These are phyloP conservation scores for Arizona elegans DNA, from an alignment of 2,113 vertebrate genomes.

Conservation along the genomic window DNA sequence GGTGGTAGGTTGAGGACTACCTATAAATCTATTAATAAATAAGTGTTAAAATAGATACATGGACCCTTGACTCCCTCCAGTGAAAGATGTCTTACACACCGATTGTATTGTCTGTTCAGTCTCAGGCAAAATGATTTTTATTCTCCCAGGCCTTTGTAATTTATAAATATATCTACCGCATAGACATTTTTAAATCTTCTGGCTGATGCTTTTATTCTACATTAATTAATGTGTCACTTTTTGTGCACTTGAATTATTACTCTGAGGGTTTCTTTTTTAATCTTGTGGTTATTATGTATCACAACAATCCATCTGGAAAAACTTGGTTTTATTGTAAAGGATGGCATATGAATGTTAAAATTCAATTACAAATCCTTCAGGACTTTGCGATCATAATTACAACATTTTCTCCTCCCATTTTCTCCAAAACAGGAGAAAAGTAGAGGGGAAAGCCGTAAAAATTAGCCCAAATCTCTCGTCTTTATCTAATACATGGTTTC, in stretches of 20 bases:
- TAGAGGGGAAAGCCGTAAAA: neutral
- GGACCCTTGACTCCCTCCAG: neutral
- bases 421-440: neutral
- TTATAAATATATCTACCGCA: neutral
- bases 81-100: neutral
- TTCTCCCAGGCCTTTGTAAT: neutral
- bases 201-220: neutral
- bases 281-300: neutral
- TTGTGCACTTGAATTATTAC: neutral
- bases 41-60: neutral
- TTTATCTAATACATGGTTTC: neutral
- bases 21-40: neutral
- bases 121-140: neutral
- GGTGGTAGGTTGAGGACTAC: neutral
- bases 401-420: neutral
- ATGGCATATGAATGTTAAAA: neutral
- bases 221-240: neutral
- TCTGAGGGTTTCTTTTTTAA: neutral
- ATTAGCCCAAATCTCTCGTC: neutral
- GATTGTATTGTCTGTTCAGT: neutral
- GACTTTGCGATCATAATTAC: neutral
- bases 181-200: neutral
- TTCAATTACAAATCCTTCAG: neutral
- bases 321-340: neutral
- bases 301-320: neutral